phyloP scores from a whole-genome alignment of 1,140 invertebrate genomes.

The Holotrichia oblita region DNA sequence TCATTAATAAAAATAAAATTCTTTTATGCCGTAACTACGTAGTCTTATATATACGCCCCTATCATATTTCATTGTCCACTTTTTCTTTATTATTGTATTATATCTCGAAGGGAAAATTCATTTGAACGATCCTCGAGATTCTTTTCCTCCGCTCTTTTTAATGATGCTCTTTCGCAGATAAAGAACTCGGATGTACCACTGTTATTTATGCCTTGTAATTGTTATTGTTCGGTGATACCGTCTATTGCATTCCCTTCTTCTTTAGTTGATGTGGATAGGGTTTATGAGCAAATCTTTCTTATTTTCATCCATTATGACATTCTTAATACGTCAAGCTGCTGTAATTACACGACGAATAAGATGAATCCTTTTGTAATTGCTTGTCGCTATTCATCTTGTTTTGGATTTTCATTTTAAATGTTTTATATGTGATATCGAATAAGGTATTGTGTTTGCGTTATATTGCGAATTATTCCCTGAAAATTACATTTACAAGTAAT shows the following conservation, averaged over 20 bases:
- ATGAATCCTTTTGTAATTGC: neutral
- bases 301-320: neutral
- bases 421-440: too few species aligned
- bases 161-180: slow-evolving; percentile 12
- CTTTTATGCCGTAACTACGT: neutral
- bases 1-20: slow-evolving; percentile 24
- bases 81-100: slow-evolving; percentile 23
- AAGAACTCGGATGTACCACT: neutral
- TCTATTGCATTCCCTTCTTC: neutral
- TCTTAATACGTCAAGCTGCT: neutral
- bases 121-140: neutral
- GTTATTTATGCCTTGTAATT: slow-evolving; percentile 34
- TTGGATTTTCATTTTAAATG: too few species aligned
- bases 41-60: neutral
- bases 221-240: slow-evolving; percentile 2
- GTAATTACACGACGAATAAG: neutral
- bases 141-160: slow-evolving; percentile 8
- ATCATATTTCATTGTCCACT: slow-evolving; percentile 26
- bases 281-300: neutral
- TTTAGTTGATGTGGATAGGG: slow-evolving; percentile 13
- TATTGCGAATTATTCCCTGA: too few species aligned
- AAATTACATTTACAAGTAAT: too few species aligned
- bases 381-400: too few species aligned
- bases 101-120: slow-evolving; percentile 9
- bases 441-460: too few species aligned